Evolutionary conservation across 2,113 vertebrate genomes (phyloP).

Genomic region (Anarrhichthys ocellatus): DNA sequence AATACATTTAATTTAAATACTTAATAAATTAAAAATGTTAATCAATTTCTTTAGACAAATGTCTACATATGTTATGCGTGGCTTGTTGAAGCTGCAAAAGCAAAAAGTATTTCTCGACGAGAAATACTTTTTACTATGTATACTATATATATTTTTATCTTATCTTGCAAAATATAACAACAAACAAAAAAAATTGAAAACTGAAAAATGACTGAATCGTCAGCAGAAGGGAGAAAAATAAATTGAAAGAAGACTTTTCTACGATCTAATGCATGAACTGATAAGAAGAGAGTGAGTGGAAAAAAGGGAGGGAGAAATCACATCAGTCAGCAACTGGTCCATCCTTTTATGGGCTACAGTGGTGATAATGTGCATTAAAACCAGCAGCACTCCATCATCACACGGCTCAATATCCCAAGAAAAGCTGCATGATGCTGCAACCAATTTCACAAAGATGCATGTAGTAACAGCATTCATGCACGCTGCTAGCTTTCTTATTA

Average conservation of each 20-base stretch:
- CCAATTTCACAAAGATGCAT: background rate
- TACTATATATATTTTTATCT: too few species aligned
- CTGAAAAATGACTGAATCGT: background rate
- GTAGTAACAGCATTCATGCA: background rate
- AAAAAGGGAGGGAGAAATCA: conserved; percentile 15
- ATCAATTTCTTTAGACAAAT: background rate
- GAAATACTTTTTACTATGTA: too few species aligned
- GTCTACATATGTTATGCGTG: background rate
- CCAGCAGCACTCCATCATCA: conserved; percentile 48
- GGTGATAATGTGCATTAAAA: conserved; percentile 57
- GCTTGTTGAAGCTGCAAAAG: background rate
- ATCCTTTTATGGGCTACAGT: conserved; percentile 40
- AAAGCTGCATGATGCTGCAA: conserved; percentile 7
- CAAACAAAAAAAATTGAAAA: background rate
- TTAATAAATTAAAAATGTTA: background rate
- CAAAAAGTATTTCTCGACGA: background rate
- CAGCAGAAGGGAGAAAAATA: background rate
- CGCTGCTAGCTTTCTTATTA: conserved; percentile 6
- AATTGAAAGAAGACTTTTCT: background rate
- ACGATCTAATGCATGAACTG: background rate
- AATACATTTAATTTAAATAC: background rate
- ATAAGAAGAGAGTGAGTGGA: conserved; percentile 16
- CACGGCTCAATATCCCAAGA: conserved; percentile 27
- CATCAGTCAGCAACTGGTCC: conserved; percentile 34
- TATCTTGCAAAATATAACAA: conserved; percentile 11